A percentile compares a stretch with the other conserved stretches of the same genome.
These are phyloP conservation scores for Drosophila falleni DNA, from an alignment of 2,888 invertebrate genomes.

Conservation along the genomic window DNA sequence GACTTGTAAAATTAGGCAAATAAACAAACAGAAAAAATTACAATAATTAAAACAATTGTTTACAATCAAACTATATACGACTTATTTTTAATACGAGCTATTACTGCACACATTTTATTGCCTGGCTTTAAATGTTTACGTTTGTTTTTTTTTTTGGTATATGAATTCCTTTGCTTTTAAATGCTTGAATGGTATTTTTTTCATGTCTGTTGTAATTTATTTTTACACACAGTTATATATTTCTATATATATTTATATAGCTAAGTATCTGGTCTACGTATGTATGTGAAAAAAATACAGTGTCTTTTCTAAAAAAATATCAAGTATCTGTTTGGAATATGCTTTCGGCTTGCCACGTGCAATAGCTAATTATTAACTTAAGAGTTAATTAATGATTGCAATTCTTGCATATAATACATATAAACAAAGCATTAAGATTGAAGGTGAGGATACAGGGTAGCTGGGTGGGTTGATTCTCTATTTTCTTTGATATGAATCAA, in stretches of 20 bases:
- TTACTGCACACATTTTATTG: constrained; percentile 31
- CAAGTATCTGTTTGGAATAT: constrained; percentile 53
- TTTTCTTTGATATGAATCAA: neutral
- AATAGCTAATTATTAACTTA: constrained; percentile 53
- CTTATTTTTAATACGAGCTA: constrained; percentile 56
- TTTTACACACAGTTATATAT: constrained; percentile 32
- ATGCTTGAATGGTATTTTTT: constrained; percentile 53
- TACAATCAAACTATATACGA: constrained; percentile 47
- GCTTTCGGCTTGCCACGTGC: constrained; percentile 29
- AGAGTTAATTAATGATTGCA: constrained; percentile 51
- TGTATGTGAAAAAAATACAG: constrained; percentile 44
- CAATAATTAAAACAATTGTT: constrained; percentile 42
- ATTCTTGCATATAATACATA: constrained; percentile 59
- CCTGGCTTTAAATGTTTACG: constrained; percentile 17
- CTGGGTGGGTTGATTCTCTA: constrained; percentile 21
- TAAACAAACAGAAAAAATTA: constrained; percentile 35
- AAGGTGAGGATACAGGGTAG: neutral
- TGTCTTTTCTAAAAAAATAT: constrained; percentile 49
- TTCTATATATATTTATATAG: constrained; percentile 34
- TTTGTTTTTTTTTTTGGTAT: constrained; percentile 61
- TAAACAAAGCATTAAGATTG: constrained; percentile 31
- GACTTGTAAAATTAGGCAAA: constrained; percentile 20
- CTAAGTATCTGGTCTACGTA: constrained; percentile 41
- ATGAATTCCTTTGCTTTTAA: constrained; percentile 53
- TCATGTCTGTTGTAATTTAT: constrained; percentile 25